Percentiles rank a stretch among this genome's conserved stretches.
Evolutionary conservation across 2,888 invertebrate species (phyloP).

Genomic region (Phortica magna): DNA sequence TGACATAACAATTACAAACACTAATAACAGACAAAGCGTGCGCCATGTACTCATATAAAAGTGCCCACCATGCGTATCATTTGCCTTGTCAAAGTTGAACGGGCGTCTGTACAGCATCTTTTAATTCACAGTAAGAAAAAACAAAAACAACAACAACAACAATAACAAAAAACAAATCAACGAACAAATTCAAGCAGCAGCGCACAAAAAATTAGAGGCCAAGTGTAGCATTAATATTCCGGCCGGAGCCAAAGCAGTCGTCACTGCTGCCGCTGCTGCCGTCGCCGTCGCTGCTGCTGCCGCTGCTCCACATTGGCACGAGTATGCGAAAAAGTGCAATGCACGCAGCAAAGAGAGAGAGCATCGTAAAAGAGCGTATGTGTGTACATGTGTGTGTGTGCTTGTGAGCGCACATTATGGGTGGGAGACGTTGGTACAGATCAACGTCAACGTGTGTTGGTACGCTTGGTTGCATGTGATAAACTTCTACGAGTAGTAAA

Average conservation of each 20-base stretch:
- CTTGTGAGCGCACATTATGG: no score
- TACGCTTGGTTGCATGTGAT: no score
- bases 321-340: neutral
- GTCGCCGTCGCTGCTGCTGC: no score
- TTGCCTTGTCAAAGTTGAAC: neutral
- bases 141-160: neutral
- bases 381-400: no score
- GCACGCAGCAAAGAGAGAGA: neutral
- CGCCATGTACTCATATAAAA: no score
- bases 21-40: neutral
- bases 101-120: conserved; percentile 32
- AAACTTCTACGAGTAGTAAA: no score
- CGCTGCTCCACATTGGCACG: no score
- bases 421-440: no score
- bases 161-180: conserved; percentile 8
- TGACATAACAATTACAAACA: conserved; percentile 18
- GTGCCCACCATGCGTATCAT: neutral
- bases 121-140: conserved; percentile 24
- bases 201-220: conserved; percentile 70
- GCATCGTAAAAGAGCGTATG: no score
- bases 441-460: no score
- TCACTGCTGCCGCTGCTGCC: no score
- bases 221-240: conserved; percentile 76
- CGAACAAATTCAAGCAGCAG: conserved; percentile 40
- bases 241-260: conserved; percentile 46